A percentile compares a stretch with the other conserved stretches of the same genome.
Evolutionary conservation across 2,888 invertebrate genomes (phyloP).

Genomic region (Pseudococcus longispinus): DNA sequence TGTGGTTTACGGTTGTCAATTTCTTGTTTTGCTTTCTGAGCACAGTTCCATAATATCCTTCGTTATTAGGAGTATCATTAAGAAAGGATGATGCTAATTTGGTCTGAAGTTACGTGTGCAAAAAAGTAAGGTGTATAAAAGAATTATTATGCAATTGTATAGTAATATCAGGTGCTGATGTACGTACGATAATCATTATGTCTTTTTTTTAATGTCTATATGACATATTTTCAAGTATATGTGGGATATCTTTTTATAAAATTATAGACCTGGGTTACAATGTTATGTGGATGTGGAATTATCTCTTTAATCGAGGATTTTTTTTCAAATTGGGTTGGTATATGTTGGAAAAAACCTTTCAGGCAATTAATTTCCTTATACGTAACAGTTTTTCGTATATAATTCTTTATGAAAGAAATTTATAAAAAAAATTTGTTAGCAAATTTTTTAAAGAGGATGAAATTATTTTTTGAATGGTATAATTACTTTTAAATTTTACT

Average conservation of each 20-base stretch:
- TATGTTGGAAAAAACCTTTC: neutral
- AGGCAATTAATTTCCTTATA: neutral
- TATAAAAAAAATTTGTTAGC: no score
- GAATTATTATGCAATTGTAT: constrained; percentile 12
- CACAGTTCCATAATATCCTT: constrained; percentile 26
- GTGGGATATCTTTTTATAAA: no score
- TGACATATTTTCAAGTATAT: no score
- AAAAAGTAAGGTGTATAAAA: neutral
- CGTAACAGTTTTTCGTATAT: no score
- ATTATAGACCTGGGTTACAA: no score
- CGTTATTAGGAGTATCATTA: constrained; percentile 35
- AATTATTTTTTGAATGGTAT: no score
- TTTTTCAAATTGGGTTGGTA: no score
- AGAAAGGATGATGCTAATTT: constrained; percentile 20
- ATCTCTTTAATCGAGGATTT: no score
- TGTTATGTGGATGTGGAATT: no score
- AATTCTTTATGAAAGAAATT: no score
- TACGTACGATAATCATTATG: neutral
- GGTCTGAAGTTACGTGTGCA: neutral
- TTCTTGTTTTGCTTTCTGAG: constrained; percentile 43
- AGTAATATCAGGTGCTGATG: neutral
- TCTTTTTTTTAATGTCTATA: neutral
- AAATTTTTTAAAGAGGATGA: no score
- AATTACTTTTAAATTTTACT: no score
- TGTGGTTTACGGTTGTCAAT: constrained; percentile 41